phyloP scores from a whole-genome alignment of 1,140 invertebrate genomes.

The Pteromalus puparum region DNA sequence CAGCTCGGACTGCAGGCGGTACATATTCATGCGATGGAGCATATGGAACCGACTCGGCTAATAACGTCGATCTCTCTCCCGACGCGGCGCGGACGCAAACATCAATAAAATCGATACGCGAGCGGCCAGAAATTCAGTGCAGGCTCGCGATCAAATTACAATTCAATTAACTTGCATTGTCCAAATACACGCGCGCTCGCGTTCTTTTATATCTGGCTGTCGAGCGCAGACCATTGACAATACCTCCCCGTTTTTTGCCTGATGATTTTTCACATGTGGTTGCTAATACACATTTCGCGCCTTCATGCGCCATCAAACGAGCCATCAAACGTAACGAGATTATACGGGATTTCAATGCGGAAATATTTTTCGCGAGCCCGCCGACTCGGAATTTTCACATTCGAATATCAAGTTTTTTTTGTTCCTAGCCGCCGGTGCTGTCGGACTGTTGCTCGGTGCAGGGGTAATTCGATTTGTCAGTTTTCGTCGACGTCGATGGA shows the following conservation, averaged over 20 bases:
- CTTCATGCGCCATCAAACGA: background rate
- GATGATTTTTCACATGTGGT: background rate
- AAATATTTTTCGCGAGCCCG: background rate
- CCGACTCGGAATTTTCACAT: background rate
- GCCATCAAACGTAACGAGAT: conserved; percentile 7
- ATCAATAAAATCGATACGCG: conserved; percentile 42
- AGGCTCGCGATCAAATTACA: conserved; percentile 40
- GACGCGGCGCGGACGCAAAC: background rate
- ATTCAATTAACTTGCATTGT: conserved; percentile 43
- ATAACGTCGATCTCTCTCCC: conserved; percentile 25
- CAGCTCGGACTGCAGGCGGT: background rate
- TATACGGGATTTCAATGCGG: conserved; percentile 12
- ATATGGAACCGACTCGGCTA: background rate
- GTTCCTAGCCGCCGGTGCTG: background rate
- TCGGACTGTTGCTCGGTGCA: background rate
- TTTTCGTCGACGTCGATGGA: conserved; percentile 3
- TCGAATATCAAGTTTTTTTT: background rate
- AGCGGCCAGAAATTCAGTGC: conserved; percentile 11
- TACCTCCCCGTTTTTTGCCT: background rate
- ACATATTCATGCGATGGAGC: background rate
- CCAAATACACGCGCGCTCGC: background rate
- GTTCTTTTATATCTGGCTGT: conserved; percentile 7
- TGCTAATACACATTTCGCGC: conserved; percentile 1
- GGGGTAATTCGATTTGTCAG: conserved; percentile 14
- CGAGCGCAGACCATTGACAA: background rate